Percentiles rank a stretch among this genome's conserved stretches.
Conservation (phyloP, 2,797 vertebrate species). For the Arnoldichthys spilopterus region DNA sequence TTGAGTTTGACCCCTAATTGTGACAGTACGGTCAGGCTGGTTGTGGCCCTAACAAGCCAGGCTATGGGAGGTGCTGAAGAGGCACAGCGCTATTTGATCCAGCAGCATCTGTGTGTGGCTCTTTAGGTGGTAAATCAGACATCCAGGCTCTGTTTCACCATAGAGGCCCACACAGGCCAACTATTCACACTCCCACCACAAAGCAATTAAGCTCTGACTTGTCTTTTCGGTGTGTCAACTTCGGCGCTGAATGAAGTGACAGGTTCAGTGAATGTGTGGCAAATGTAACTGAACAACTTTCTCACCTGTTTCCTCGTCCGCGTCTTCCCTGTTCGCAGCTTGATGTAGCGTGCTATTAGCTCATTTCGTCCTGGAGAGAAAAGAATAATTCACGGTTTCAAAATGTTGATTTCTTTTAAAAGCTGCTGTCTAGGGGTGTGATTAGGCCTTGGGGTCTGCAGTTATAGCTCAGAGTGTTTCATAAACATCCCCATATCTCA, state of each 20-base stretch:
- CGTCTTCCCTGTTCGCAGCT: constrained; percentile 88
- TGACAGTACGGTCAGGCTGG: constrained; percentile 54
- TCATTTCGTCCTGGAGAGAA: constrained; percentile 82
- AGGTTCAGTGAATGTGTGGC: not conserved
- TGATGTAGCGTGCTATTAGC: constrained; percentile 89
- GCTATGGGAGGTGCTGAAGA: constrained; percentile 74
- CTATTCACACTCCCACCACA: constrained; percentile 49
- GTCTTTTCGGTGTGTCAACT: constrained; percentile 11
- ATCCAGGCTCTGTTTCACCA: constrained; percentile 38
- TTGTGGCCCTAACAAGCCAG: constrained; percentile 71
- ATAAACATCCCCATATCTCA: too few species aligned
- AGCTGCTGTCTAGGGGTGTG: too few species aligned
- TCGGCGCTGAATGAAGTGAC: not conserved
- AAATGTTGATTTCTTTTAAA: not conserved
- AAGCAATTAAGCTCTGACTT: constrained; percentile 43
- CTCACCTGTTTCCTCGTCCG: constrained; percentile 89
- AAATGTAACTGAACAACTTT: not conserved
- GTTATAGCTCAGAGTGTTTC: too few species aligned
- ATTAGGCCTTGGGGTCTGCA: too few species aligned
- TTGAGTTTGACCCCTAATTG: constrained; percentile 45
- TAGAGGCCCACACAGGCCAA: constrained; percentile 37
- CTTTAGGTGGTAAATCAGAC: constrained; percentile 72
- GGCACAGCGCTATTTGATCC: constrained; percentile 75
- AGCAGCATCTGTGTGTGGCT: constrained; percentile 74
- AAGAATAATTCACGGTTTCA: constrained; percentile 20